Conservation (phyloP, 2,797 vertebrate genomes). For the Heteromormyrus szaboi region DNA sequence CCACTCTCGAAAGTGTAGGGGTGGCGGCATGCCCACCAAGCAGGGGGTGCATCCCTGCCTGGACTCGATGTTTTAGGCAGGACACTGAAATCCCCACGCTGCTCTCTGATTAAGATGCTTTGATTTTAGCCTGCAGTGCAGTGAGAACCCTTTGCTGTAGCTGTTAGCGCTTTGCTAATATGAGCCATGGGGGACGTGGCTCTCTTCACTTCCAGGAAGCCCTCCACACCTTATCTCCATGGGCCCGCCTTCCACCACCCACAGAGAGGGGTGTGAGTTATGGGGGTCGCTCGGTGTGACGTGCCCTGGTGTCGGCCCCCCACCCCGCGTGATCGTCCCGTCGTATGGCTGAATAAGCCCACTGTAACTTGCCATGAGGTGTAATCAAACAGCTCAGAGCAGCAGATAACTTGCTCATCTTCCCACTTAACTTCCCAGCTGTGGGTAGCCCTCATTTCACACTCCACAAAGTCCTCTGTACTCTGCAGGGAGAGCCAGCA, state of each 20-base stretch:
- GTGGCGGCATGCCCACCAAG: background rate
- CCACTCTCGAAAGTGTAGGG: background rate
- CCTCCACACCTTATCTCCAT: background rate
- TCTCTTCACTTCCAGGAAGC: background rate
- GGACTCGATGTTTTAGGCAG: conserved; percentile 30
- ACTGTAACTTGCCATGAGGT: background rate
- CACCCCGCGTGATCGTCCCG: background rate
- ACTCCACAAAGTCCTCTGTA: background rate
- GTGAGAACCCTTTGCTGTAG: background rate
- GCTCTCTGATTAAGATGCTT: conserved; percentile 29
- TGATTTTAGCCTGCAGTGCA: background rate
- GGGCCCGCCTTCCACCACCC: background rate
- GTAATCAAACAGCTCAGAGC: background rate
- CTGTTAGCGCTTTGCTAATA: background rate
- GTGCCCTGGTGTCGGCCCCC: background rate
- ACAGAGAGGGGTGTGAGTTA: background rate
- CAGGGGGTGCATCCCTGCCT: conserved; percentile 11
- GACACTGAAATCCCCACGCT: conserved; percentile 28
- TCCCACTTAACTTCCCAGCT: background rate
- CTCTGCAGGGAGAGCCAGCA: background rate
- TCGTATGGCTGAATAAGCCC: background rate
- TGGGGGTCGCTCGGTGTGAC: background rate
- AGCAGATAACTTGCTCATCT: background rate
- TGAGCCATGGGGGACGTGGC: background rate
- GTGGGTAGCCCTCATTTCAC: background rate